Conservation (phyloP, 1,140 invertebrate species). For the Drosophila sulfurigaster region DNA sequence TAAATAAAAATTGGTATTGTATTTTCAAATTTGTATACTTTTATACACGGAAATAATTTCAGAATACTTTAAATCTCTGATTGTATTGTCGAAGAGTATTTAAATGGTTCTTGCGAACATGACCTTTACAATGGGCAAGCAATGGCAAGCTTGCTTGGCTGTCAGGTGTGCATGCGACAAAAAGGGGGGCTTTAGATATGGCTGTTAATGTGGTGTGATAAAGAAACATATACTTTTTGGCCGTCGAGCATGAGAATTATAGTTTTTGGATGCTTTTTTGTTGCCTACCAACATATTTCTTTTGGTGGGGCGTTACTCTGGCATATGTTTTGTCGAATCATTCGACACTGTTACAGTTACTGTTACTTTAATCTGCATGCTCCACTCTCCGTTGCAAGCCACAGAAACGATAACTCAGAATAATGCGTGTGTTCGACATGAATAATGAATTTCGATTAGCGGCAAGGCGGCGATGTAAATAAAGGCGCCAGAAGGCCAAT, state of each 20-base stretch:
- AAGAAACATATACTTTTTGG: background rate
- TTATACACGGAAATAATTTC: too few relatives aligned
- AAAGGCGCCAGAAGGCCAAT: conserved; percentile 25
- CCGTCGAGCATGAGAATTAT: background rate
- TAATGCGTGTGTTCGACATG: conserved; percentile 22
- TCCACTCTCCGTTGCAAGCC: background rate
- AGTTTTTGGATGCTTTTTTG: background rate
- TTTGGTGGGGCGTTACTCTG: conserved; percentile 24
- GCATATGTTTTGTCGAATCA: background rate
- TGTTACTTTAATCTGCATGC: background rate
- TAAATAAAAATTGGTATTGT: too few relatives aligned
- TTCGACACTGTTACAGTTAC: background rate
- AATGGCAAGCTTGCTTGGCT: background rate
- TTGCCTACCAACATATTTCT: background rate
- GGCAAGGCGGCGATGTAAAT: conserved; percentile 19
- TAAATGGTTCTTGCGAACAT: too few relatives aligned
- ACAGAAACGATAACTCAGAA: background rate
- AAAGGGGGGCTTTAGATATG: background rate
- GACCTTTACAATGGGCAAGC: too few relatives aligned
- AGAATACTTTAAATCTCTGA: too few relatives aligned
- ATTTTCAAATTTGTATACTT: too few relatives aligned
- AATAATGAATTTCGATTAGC: conserved; percentile 43
- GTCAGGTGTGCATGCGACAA: background rate
- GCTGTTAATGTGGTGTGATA: background rate
- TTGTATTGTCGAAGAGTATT: too few relatives aligned